Base-by-base conservation (phyloP, 2,797 vertebrate species). In the Malurus leucopterus region DNA sequence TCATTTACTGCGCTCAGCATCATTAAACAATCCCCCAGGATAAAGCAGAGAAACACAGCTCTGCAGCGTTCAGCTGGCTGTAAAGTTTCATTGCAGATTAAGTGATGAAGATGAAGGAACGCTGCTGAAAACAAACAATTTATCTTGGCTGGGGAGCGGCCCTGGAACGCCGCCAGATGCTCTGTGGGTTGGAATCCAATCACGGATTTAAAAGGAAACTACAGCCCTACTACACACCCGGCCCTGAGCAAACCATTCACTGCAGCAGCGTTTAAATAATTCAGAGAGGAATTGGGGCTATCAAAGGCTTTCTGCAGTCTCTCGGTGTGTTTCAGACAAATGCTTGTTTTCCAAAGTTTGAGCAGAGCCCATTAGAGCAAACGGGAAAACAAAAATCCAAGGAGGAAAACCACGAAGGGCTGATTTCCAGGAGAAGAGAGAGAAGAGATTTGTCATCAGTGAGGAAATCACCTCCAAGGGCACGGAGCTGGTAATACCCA, bases 121-220 rank as follows among this genome's bases (percentile, higher is more conserved):
- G 92, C 85, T 74, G 74, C 87, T 76, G 84, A 88, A 96, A 93
- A 93, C 93, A 94, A 92, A 87, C 86, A 86, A 93, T 96, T 95
- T 89, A 87, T 94, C 92, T 95, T 91, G 30, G 2, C 74, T 36
- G 7, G 2, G n/a, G 83, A 91, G 65, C 15, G 5, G 55, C 88
- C 74, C 30, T 94, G 92, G 84, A 92, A 15, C 8, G 16, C 36
- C 0, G 88, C 93, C 93, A 95, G 76, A 20, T 79, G 84, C 86
- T 74, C 22, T 79, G 82, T 38, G 81, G 86, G 78, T 36, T 92
- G 80, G 63, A 65, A 90, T 76, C 86, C 91, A 86, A 85, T 36
- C 68, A 62, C 54, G 83, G 69, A 77, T 80, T 81, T 82, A 67
- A 86, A 81, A 82, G 77, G 57, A 71, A 89, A 46, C 82, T 68